Base-by-base conservation (phyloP, 2,113 vertebrate species). In the Potamarius usumacintae region DNA sequence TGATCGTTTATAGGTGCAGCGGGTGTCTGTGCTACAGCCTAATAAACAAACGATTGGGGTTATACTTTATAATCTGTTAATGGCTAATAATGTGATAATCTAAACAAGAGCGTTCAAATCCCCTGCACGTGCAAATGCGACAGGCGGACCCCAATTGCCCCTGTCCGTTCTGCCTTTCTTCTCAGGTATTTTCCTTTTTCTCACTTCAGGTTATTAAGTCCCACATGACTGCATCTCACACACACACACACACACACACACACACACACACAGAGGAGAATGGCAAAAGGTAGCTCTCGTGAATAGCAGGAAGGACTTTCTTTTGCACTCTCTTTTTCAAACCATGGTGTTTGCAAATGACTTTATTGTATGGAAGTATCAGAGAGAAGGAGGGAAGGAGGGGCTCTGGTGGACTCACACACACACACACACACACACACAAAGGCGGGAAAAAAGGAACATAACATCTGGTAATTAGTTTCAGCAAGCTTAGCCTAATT, bases 391-490 rank as follows among this genome's bases (percentile, higher is more conserved):
- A 96, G 95, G 94, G 65, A 84, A 71, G 9, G n/a, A 27, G 93
- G 94, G 93, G 93, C 96, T 96, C 96, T 93, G 94, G 94, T 94
- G 96, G 95, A 94, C 95, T 94, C 93, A 14, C 91, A 92, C 83
- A 91, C 92, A 92, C 90, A 94, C 92, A 93, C 92, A 93, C 82
- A 62, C 83, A 85, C 82, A 85, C 79, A 91, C 92, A 92, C 90
- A 94, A 91, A 93, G 71, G 48, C 79, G 76, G 85, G 42, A 85
- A 86, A 95, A 94, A 94, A 92, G 94, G 94, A 95, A 95, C 94
- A 96, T 95, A 97, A 97, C 97, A 97, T 97, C 97, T 98, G 96
- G 96, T 97, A 97, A 97, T 98, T 97, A 97, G 96, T 97, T 97
- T 98, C 96, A 96, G 95, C 93, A 95, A 97, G 97, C 96, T 97